Evolutionary conservation across 2,113 vertebrate genomes (phyloP), one percentile per base, ranked within the genome.

Genomic region (Dendrocopos noguchii): DNA sequence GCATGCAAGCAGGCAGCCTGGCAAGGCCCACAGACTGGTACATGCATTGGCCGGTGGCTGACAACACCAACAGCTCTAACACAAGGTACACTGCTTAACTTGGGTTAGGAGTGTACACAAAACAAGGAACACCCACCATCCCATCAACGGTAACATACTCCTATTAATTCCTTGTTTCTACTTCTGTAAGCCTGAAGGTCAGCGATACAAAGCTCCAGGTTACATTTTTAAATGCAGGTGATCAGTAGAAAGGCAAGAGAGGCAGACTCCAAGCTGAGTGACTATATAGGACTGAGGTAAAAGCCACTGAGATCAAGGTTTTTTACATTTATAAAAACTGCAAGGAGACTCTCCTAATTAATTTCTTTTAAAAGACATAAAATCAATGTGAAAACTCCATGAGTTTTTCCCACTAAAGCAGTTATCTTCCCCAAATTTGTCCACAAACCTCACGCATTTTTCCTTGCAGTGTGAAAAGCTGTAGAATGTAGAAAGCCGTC

Each of bases 21-120:
- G 36, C 10, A 17, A 21, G 53, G 14, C 13, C 27, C 2, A 39
- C 61, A 39, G 56, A 47, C n/a, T 4, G 29, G 65, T 31, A 25
- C n/a, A 24, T 1, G 2, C 7, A 0, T 24, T 0, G 0, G 22
- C 19, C 5, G n/a, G n/a, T 0, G 1, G 16, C 3, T 39, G 22
- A 22, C 12, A 46, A 52, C 2, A 1, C 18, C 59, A 73, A 28
- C 28, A 53, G 12, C 22, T 57, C 67, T 16, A 28, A 55, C 4
- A 24, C 6, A 12, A 57, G 10, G 59, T 4, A 28, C 0, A 0
- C 2, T 7, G 10, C 31, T 60, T 25, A 39, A 5, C 42, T 21
- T 7, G n/a, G 15, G 3, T 31, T 52, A 56, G 24, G 15, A 67
- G 53, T 0, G 0, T 13, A 12, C 0, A 0, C 11, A 44, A 42